Percentiles rank a stretch among this genome's conserved stretches.
These are phyloP conservation scores for Grallaria varia DNA, from an alignment of 2,113 vertebrate genomes.

Conservation along the genomic window DNA sequence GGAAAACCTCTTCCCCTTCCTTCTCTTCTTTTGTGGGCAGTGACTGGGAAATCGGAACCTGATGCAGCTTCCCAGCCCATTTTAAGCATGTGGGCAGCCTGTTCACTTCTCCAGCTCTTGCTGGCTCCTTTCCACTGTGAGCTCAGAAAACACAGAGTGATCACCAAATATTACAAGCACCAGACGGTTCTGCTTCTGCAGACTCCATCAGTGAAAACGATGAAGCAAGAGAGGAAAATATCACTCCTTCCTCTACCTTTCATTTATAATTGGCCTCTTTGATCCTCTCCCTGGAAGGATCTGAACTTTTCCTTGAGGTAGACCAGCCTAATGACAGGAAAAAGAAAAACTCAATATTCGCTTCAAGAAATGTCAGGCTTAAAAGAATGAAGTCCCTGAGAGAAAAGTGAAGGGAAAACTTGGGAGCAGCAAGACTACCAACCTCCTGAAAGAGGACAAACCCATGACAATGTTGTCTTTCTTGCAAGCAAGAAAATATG, in stretches of 20 bases:
- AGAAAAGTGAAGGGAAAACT: not conserved
- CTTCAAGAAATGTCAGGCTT: not conserved
- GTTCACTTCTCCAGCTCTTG: not conserved
- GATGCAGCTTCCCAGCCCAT: not conserved
- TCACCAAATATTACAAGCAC: conserved; percentile 26
- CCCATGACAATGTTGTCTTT: not conserved
- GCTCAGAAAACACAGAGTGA: conserved; percentile 51
- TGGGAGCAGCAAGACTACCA: not conserved
- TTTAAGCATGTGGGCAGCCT: conserved; percentile 26
- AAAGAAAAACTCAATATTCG: conserved; percentile 29
- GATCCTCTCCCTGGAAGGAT: conserved; percentile 39
- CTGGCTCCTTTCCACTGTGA: conserved; percentile 34
- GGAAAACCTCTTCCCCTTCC: not conserved
- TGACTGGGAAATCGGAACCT: not conserved
- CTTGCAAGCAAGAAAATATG: not conserved
- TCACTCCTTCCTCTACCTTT: conserved; percentile 5
- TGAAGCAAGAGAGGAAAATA: conserved; percentile 49
- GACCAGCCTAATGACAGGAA: conserved; percentile 14
- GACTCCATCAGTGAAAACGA: conserved; percentile 46
- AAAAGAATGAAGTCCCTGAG: conserved; percentile 3
- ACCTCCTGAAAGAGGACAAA: not conserved
- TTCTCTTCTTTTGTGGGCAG: not conserved
- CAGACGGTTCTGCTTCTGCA: conserved; percentile 53
- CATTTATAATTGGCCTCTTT: conserved; percentile 51
- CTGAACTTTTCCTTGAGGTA: conserved; percentile 48